Percentiles rank a stretch among this genome's conserved stretches.
Conservation (phyloP, 2,888 invertebrate genomes). For the Tuberolachnus salignus region DNA sequence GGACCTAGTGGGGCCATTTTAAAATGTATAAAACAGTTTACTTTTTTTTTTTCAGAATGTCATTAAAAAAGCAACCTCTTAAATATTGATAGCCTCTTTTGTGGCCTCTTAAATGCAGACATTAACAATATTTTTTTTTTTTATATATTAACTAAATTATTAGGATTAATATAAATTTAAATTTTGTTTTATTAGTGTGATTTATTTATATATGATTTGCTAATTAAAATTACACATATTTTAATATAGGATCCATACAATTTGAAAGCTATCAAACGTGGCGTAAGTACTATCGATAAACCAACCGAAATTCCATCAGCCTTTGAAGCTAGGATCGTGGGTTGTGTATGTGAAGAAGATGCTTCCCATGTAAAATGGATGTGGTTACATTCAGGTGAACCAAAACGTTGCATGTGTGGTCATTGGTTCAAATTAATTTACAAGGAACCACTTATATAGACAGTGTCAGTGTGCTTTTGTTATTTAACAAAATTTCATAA, state of each 20-base stretch:
- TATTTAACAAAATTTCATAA: constrained; percentile 26
- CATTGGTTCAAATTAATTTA: constrained; percentile 86
- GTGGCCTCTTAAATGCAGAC: too few species aligned
- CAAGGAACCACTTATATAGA: constrained; percentile 58
- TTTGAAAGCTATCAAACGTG: constrained; percentile 81
- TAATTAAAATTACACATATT: constrained; percentile 27
- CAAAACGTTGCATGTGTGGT: constrained; percentile 93
- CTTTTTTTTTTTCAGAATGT: too few species aligned
- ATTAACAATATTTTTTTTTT: too few species aligned
- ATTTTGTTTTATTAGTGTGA: too few species aligned
- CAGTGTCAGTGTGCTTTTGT: constrained; percentile 8
- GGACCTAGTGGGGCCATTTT: too few species aligned
- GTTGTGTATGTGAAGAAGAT: constrained; percentile 96
- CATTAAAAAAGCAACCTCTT: too few species aligned
- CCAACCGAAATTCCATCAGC: constrained; percentile 92
- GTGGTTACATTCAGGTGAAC: constrained; percentile 87
- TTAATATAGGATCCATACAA: constrained; percentile 74
- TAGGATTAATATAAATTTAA: too few species aligned
- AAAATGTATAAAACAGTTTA: too few species aligned
- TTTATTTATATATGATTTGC: constrained; percentile 1
- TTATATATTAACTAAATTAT: too few species aligned
- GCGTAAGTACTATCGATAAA: constrained; percentile 78
- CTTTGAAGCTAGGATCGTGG: constrained; percentile 86
- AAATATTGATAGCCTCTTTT: too few species aligned
- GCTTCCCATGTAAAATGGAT: constrained; percentile 89